Evolutionary conservation across 1,140 invertebrate genomes (phyloP).

Genomic region (Tetraneura akinire): DNA sequence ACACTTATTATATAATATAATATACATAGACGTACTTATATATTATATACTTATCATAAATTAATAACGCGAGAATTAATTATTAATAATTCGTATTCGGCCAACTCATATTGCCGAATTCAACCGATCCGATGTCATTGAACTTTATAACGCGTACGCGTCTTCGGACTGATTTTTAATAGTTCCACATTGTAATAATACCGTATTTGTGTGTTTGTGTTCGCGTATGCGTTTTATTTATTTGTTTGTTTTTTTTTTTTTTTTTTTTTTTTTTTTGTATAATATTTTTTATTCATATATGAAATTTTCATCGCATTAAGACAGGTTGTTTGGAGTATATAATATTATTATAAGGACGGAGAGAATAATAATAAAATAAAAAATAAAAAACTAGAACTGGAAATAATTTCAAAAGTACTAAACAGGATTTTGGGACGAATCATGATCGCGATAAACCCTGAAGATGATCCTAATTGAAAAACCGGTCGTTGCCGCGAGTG

Average conservation of each 20-base stretch:
- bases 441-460: constrained; percentile 49
- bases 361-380: not conserved
- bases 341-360: constrained; percentile 20
- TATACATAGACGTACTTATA: too few species aligned
- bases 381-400: constrained; percentile 45
- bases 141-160: constrained; percentile 37
- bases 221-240: not conserved
- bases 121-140: constrained; percentile 16
- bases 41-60: too few species aligned
- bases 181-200: constrained; percentile 43
- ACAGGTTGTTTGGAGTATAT: constrained; percentile 46
- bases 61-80: too few species aligned
- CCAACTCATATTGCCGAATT: constrained; percentile 4
- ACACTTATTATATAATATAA: too few species aligned
- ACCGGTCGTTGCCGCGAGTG: constrained; percentile 42
- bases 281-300: constrained; percentile 23
- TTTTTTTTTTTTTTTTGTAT: not conserved
- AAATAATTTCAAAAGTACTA: constrained; percentile 47
- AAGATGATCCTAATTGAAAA: constrained; percentile 51
- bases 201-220: not conserved
- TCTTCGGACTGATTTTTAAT: constrained; percentile 50
- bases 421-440: constrained; percentile 49
- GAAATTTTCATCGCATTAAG: constrained; percentile 46
- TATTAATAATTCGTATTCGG: constrained; percentile 22
- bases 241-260: not conserved